These are phyloP conservation scores for Ranitomeya imitator DNA, from an alignment of 2,113 vertebrate genomes.

Conservation along the genomic window DNA sequence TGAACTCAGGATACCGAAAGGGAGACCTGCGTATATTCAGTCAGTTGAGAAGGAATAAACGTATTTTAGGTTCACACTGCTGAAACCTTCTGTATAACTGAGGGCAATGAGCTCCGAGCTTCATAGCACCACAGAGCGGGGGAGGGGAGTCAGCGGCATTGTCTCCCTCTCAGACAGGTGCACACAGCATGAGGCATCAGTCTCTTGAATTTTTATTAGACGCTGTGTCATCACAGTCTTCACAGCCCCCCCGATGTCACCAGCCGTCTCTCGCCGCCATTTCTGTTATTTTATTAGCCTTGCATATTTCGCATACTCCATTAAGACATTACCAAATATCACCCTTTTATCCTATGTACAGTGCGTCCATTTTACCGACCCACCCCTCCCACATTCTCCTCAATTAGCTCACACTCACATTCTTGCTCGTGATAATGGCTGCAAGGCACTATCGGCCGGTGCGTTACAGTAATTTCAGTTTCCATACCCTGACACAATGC, in stretches of 20 bases:
- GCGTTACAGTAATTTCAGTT: background rate
- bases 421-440: background rate
- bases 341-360: background rate
- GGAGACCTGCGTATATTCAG: background rate
- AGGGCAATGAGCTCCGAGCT: slow-evolving; percentile 21
- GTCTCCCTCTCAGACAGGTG: slow-evolving; percentile 55
- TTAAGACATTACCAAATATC: slow-evolving; percentile 17
- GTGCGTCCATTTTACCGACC: background rate
- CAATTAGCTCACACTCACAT: background rate
- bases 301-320: slow-evolving; percentile 5
- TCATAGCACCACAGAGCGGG: slow-evolving; percentile 18
- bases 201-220: slow-evolving; percentile 56
- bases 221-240: slow-evolving; percentile 33
- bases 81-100: slow-evolving; percentile 13
- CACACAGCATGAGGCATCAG: slow-evolving; percentile 54
- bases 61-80: background rate
- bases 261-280: background rate
- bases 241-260: background rate
- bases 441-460: background rate
- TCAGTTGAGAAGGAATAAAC: background rate
- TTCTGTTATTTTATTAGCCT: slow-evolving; percentile 18
- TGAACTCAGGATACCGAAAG: background rate
- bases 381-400: background rate
- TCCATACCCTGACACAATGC: background rate
- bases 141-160: slow-evolving; percentile 45